Conservation (phyloP, 1,140 invertebrate species). For the Phocides pigmalion region DNA sequence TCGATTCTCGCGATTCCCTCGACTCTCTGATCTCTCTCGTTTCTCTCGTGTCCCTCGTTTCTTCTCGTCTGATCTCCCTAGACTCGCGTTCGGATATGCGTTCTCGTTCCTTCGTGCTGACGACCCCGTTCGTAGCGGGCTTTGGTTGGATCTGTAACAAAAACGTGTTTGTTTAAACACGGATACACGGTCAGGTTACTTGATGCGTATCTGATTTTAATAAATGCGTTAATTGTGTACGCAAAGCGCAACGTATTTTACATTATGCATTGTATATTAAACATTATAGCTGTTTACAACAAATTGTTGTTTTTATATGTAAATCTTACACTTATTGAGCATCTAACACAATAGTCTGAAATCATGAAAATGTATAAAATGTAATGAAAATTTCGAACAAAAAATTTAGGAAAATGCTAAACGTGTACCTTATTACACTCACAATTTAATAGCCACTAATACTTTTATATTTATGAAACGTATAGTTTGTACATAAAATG, state of each 20-base stretch:
- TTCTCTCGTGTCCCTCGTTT: constrained; percentile 48
- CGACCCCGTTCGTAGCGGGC: constrained; percentile 72
- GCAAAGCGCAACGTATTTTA: background rate
- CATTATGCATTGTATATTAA: constrained; percentile 20
- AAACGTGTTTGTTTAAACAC: constrained; percentile 6
- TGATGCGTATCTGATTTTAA: constrained; percentile 2
- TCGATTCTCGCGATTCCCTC: constrained; percentile 46
- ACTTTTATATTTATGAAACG: too few relatives aligned
- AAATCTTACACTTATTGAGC: background rate
- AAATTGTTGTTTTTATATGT: constrained; percentile 11
- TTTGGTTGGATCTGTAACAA: constrained; percentile 79
- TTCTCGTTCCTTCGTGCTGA: constrained; percentile 57
- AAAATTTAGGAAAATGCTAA: too few relatives aligned
- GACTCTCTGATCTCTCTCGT: constrained; percentile 47
- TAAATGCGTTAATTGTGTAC: constrained; percentile 13
- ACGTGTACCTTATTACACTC: too few relatives aligned
- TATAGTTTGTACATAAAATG: too few relatives aligned
- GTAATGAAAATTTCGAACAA: too few relatives aligned
- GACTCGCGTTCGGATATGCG: constrained; percentile 53
- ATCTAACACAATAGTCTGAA: too few relatives aligned
- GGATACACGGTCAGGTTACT: background rate
- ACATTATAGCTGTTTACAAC: background rate
- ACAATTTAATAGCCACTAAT: too few relatives aligned
- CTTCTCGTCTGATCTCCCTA: constrained; percentile 44
- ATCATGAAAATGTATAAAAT: too few relatives aligned